Evolutionary conservation across 2,113 vertebrate genomes (phyloP), one percentile per base, ranked within the genome.

Genomic region (Melospiza georgiana): DNA sequence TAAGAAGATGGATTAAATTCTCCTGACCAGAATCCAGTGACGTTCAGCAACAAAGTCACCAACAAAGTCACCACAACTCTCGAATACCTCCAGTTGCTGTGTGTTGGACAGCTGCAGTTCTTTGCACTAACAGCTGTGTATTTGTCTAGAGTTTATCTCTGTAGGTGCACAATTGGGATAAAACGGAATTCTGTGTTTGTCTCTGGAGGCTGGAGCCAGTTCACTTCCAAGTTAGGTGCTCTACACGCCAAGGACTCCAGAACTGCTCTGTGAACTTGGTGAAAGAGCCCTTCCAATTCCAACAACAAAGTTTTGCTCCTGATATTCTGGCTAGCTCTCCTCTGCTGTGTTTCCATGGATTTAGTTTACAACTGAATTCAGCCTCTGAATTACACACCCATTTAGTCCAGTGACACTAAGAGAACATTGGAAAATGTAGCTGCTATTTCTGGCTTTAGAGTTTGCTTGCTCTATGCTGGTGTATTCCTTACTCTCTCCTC

Each of bases 241-340:
- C 81, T 91, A n/a, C 71, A 68, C 0, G 7, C 57, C 80, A 76
- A 88, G 82, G 48, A 37, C 49, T 92, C 71, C 67, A 88, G 59
- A 86, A 95, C 55, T 12, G 17, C 54, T 61, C 71, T 68, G 44
- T 57, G 71, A 85, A 66, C 55, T 80, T 66, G 23, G 51, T 19
- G 31, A 39, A 93, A 92, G 49, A 85, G 82, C 88, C 27, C 75
- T 96, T 94, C 75, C 79, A 51, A 95, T 94, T 90, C 67, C 90
- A 80, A 46, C 49, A 79, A 12, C 41, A 43, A 59, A 68, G 68
- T 55, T 88, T 81, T 92, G 68, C 63, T 88, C 63, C 72, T 84
- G 71, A 49, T 85, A 52, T 49, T 65, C 75, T 77, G 86, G 68
- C 55, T 43, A 41, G 25, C 14, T 88, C 16, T 87, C 71, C 71